Evolutionary conservation across 2,113 vertebrate genomes (phyloP), one percentile per base, ranked within the genome.

Genomic region (Castor canadensis): DNA sequence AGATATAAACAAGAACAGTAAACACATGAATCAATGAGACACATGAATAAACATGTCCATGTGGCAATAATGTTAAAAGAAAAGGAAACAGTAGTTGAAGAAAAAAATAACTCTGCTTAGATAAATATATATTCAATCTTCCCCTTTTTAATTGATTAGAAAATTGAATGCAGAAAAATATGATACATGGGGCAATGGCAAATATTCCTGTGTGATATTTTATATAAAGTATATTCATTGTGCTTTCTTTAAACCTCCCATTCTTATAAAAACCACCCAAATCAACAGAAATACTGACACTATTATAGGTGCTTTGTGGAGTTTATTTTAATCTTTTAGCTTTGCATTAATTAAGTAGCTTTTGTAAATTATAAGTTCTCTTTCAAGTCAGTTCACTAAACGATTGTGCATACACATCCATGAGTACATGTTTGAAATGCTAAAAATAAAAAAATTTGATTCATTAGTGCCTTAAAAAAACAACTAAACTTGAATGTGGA

Each of bases 71-170:
- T 80, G 28, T 83, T 95, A 67, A 93, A 97, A 95, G 90, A 96
- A 95, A 95, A 95, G 54, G 72, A 97, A 96, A 94, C 30, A 77
- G 81, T 56, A 94, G n/a, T 96, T 93, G 79, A 96, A 93, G 89
- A 79, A 93, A 60, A 94, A 92, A 87, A 69, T 69, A 87, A 2
- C 62, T 79, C 38, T 73, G n/a, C 28, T 79, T 75, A 54, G 30
- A 58, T 32, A 40, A 94, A 92, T 94, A 96, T 95, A 91, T 72
- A 94, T 94, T 88, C 82, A 94, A 45, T 83, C 47, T 71, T 85
- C 11, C 40, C 72, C 35, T 58, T 84, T 77, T 83, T 87, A 95
- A 93, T 95, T n/a, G 56, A 19, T 88, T 92, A 92, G 64, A 96
- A 96, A 95, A 87, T 84, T 94, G 38, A 97, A 95, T 93, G 72